phyloP scores from a whole-genome alignment of 2,888 invertebrate genomes.

The Rapana venosa region DNA sequence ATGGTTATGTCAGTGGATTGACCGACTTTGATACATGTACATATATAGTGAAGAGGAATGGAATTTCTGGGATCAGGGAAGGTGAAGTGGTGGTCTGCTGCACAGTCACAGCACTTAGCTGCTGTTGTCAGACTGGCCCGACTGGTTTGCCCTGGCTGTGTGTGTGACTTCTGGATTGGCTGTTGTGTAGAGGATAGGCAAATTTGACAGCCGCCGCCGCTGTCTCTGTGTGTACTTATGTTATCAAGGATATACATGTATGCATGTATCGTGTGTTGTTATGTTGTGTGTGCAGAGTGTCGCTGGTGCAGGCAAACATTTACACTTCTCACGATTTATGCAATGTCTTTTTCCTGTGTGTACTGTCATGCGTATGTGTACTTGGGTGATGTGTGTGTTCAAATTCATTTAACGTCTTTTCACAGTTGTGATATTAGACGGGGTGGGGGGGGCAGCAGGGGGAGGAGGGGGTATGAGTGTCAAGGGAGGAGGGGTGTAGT shows the following conservation, averaged over 20 bases:
- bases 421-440: no score
- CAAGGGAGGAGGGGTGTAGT: no score
- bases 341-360: no score
- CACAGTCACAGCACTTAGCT: not conserved
- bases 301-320: no score
- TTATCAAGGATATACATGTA: no score
- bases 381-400: no score
- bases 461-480: no score
- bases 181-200: not conserved
- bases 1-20: conserved; percentile 15
- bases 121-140: not conserved
- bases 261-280: not conserved
- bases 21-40: not conserved
- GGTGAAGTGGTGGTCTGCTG: conserved; percentile 14
- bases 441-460: no score
- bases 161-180: not conserved
- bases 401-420: no score
- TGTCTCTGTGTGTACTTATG: no score
- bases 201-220: not conserved
- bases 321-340: no score
- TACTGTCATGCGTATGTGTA: no score
- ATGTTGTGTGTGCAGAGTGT: not conserved
- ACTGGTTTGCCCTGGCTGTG: not conserved
- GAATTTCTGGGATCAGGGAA: not conserved
- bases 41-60: not conserved